phyloP scores from a whole-genome alignment of 2,888 invertebrate genomes.

The Conistra vaccinii region DNA sequence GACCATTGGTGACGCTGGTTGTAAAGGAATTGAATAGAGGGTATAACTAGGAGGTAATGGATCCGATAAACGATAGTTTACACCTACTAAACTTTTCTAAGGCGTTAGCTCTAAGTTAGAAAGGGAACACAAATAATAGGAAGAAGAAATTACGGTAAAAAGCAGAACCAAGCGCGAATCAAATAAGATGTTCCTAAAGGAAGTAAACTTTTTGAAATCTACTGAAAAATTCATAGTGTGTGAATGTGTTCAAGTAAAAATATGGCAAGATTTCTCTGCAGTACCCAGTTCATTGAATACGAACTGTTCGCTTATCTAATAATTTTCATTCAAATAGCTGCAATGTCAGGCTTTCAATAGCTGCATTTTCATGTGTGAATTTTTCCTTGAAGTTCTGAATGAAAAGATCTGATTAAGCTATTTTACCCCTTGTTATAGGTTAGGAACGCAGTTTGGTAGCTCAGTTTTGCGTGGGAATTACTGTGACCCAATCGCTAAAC shows the following conservation, averaged over 20 bases:
- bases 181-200: neutral
- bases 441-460: neutral
- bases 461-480: neutral
- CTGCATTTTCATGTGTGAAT: constrained; percentile 10
- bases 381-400: neutral
- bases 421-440: neutral
- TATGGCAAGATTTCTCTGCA: constrained; percentile 13
- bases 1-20: neutral
- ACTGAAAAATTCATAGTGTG: constrained; percentile 11
- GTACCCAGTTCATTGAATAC: constrained; percentile 17
- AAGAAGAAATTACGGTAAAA: neutral
- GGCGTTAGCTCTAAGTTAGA: too few relatives aligned
- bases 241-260: neutral
- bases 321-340: constrained; percentile 17
- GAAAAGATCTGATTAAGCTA: neutral
- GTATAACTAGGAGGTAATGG: neutral
- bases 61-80: neutral
- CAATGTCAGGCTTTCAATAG: too few relatives aligned
- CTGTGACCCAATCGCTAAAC: too few relatives aligned
- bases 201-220: too few relatives aligned
- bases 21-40: neutral
- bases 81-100: neutral
- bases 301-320: constrained; percentile 2
- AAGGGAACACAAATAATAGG: neutral
- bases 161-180: neutral